Evolutionary conservation across 2,888 invertebrate species (phyloP).

Genomic region (Netelia fuscicornis): DNA sequence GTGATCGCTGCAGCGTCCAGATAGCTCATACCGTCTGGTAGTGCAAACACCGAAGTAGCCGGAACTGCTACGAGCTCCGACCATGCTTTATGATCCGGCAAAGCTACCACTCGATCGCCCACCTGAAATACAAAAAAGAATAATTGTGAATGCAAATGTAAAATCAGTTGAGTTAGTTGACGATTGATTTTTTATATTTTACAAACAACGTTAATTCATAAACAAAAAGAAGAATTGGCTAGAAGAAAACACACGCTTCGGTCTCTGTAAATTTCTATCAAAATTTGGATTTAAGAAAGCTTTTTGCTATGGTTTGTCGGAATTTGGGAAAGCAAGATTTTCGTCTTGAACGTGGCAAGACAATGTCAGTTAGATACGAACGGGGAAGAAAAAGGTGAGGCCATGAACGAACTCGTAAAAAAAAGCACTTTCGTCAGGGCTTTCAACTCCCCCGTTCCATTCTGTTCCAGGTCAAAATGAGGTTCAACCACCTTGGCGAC

Average conservation of each 20-base stretch:
- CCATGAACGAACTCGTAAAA: slow-evolving; percentile 53
- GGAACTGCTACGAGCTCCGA: slow-evolving; percentile 93
- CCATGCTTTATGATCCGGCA: slow-evolving; percentile 95
- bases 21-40: slow-evolving; percentile 91
- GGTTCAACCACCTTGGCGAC: slow-evolving; percentile 61
- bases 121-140: slow-evolving; percentile 85
- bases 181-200: neutral
- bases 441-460: slow-evolving; percentile 12
- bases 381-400: neutral
- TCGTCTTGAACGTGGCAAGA: neutral
- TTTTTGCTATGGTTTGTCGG: too few species aligned
- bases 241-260: too few species aligned
- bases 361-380: neutral
- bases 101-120: slow-evolving; percentile 93
- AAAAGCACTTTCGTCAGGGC: slow-evolving; percentile 47
- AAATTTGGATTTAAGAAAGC: too few species aligned
- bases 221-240: too few species aligned
- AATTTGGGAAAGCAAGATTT: neutral
- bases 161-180: neutral
- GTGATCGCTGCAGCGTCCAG: slow-evolving; percentile 94
- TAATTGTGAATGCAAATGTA: neutral
- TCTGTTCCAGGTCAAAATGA: slow-evolving; percentile 10
- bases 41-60: slow-evolving; percentile 91
- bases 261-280: too few species aligned
- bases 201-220: neutral